Percentiles rank a stretch among this genome's conserved stretches.
Conservation (phyloP, 2,797 vertebrate genomes). For the Vireo griseus region DNA sequence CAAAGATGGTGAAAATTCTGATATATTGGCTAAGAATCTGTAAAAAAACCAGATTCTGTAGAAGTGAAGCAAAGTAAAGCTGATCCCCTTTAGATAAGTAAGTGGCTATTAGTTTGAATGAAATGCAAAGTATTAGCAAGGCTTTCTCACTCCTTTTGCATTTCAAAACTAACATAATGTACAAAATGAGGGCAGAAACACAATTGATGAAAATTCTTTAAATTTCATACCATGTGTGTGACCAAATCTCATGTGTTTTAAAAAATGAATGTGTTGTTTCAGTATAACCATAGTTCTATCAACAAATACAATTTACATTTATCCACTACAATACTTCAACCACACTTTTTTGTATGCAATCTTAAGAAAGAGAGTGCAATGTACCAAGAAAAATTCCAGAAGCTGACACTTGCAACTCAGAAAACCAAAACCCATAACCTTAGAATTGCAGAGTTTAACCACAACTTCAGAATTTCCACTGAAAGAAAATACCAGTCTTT, state of each 20-base stretch:
- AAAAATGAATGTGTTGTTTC: background rate
- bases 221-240: background rate
- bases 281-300: background rate
- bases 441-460: background rate
- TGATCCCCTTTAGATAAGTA: background rate
- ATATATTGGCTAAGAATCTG: background rate
- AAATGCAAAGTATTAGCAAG: background rate
- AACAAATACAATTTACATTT: background rate
- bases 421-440: background rate
- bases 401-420: background rate
- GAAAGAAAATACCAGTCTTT: background rate
- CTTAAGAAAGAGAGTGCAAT: background rate
- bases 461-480: background rate
- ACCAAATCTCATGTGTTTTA: background rate
- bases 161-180: background rate
- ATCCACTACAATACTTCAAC: background rate
- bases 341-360: background rate
- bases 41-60: background rate
- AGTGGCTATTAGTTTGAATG: background rate
- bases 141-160: background rate
- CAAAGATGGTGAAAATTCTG: background rate
- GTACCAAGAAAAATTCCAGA: background rate
- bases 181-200: background rate
- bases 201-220: background rate
- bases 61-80: background rate